These are phyloP conservation scores for Scaptomyza reducta DNA, from an alignment of 2,888 invertebrate species.

Conservation along the genomic window DNA sequence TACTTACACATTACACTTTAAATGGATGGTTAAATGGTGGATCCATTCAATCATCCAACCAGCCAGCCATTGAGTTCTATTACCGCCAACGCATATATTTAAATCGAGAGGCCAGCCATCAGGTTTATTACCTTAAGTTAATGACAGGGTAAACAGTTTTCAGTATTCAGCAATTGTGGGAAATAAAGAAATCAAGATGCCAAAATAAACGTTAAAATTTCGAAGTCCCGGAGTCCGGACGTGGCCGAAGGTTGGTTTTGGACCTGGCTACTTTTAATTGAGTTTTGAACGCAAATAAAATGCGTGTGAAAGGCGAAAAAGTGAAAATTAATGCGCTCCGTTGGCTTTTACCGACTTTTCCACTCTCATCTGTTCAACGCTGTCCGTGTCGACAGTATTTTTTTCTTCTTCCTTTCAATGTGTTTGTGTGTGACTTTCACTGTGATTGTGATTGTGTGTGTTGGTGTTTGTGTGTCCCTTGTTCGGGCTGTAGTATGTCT, in stretches of 20 bases:
- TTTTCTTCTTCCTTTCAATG: background rate
- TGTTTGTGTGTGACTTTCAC: constrained; percentile 10
- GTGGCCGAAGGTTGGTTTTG: constrained; percentile 20
- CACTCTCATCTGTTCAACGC: constrained; percentile 22
- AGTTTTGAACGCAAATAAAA: constrained; percentile 67
- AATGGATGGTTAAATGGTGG: background rate
- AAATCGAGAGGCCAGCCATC: background rate
- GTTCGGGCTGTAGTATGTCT: constrained; percentile 29
- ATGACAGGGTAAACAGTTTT: constrained; percentile 52
- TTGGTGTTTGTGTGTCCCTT: constrained; percentile 14
- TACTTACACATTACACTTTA: constrained; percentile 6
- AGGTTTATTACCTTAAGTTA: constrained; percentile 32
- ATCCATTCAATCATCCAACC: background rate
- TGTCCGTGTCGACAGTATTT: constrained; percentile 10
- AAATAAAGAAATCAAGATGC: constrained; percentile 11
- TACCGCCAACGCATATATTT: background rate
- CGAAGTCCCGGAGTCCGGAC: background rate
- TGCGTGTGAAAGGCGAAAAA: constrained; percentile 66
- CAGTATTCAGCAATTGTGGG: constrained; percentile 35
- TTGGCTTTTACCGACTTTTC: constrained; percentile 54
- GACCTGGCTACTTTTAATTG: constrained; percentile 67
- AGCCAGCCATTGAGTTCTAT: background rate
- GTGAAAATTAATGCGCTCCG: constrained; percentile 68
- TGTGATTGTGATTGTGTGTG: constrained; percentile 32
- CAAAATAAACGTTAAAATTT: constrained; percentile 11